Evolutionary conservation across 2,113 vertebrate genomes (phyloP).

Genomic region (Baryphthengus martii): DNA sequence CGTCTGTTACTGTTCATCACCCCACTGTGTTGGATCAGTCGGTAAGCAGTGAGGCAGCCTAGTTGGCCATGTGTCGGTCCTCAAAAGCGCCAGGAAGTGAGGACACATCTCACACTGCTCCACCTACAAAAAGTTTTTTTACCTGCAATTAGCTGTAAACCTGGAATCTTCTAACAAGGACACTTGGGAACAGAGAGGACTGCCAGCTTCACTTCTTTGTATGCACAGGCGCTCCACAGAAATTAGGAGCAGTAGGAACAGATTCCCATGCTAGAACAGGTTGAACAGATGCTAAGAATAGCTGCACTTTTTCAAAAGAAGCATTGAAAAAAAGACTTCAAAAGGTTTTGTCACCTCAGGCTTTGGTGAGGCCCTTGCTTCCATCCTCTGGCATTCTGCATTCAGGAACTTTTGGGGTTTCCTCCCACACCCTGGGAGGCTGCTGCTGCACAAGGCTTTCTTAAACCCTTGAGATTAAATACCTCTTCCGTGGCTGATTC

Average conservation of each 20-base stretch:
- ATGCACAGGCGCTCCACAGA: rapidly evolving
- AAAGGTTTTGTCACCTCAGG: background rate
- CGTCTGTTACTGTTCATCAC: background rate
- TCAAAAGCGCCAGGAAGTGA: background rate
- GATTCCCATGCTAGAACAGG: background rate
- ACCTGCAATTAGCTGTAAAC: background rate
- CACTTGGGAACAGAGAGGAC: background rate
- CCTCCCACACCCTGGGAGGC: background rate
- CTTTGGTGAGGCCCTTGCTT: background rate
- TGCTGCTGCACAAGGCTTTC: background rate
- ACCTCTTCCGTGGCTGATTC: background rate
- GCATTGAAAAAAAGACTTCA: background rate
- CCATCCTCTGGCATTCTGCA: background rate
- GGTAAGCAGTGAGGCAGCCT: background rate
- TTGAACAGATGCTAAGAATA: background rate
- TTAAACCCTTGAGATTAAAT: background rate
- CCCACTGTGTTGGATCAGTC: background rate
- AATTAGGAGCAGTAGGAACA: background rate
- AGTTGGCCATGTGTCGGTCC: background rate
- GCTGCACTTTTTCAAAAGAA: background rate
- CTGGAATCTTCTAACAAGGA: background rate
- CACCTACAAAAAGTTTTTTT: background rate
- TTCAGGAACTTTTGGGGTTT: background rate
- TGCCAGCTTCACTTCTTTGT: background rate
- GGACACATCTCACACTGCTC: background rate